phyloP scores from a whole-genome alignment of 2,797 vertebrate species.

The Netta rufina region DNA sequence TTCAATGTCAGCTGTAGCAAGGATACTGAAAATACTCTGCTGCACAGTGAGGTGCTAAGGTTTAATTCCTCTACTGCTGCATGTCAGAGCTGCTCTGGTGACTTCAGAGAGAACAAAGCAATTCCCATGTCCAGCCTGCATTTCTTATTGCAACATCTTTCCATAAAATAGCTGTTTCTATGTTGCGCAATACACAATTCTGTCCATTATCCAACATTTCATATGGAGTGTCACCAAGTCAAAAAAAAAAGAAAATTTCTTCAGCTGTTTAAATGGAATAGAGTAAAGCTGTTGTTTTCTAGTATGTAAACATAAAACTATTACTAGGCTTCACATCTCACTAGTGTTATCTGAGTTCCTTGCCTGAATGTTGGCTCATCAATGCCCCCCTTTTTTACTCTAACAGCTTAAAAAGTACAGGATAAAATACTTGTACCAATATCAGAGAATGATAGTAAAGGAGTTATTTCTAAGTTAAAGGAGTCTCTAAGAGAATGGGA shows the following conservation, averaged over 20 bases:
- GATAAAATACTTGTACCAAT: neutral
- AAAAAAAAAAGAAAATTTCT: neutral
- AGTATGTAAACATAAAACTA: neutral
- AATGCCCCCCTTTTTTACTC: neutral
- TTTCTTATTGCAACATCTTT: neutral
- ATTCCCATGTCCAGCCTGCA: neutral
- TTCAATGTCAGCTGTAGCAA: neutral
- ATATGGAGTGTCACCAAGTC: neutral
- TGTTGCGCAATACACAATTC: neutral
- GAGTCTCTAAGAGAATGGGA: fast-evolving
- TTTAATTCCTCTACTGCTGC: neutral
- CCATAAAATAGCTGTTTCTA: neutral
- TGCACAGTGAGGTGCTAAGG: fast-evolving
- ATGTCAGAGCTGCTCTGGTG: neutral
- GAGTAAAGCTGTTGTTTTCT: neutral
- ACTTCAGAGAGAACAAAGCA: neutral
- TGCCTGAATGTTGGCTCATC: neutral
- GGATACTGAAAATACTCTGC: neutral
- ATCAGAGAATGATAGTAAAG: neutral
- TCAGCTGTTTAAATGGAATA: neutral
- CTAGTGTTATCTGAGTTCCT: neutral
- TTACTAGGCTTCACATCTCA: neutral
- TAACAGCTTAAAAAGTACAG: neutral
- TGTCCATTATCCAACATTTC: neutral
- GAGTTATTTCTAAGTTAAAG: neutral